Evolutionary conservation across 2,113 vertebrate species (phyloP).

Genomic region (Corythaeola cristata): DNA sequence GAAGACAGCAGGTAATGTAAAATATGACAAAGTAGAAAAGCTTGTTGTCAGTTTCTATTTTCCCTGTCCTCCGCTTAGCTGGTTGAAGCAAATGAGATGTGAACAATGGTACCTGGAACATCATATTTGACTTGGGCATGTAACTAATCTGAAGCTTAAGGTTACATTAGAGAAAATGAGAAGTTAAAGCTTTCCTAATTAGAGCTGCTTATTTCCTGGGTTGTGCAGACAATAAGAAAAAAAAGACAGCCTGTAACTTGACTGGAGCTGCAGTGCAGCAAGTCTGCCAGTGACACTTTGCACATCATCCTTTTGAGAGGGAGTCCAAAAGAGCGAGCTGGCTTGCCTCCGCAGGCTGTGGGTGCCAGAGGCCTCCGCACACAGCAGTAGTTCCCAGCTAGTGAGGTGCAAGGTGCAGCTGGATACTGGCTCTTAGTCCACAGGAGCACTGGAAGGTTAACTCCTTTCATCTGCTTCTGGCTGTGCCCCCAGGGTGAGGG

Average conservation of each 20-base stretch:
- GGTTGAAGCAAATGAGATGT: not conserved
- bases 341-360: not conserved
- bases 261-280: constrained; percentile 50
- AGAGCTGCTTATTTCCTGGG: not conserved
- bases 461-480: not conserved
- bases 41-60: not conserved
- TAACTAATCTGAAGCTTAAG: not conserved
- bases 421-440: not conserved
- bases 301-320: not conserved
- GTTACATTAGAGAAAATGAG: not conserved
- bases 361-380: not conserved
- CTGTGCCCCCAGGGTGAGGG: not conserved
- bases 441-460: not conserved
- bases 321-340: not conserved
- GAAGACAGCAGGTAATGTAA: not conserved
- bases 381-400: not conserved
- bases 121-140: not conserved
- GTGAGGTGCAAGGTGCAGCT: not conserved
- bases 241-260: not conserved
- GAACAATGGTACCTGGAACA: not conserved
- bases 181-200: not conserved
- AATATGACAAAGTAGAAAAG: not conserved
- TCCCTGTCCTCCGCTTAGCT: not conserved
- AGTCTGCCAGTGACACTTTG: constrained; percentile 11
- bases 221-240: not conserved